Evolutionary conservation across 1,140 invertebrate genomes (phyloP).

Genomic region (Philaenus spumarius): DNA sequence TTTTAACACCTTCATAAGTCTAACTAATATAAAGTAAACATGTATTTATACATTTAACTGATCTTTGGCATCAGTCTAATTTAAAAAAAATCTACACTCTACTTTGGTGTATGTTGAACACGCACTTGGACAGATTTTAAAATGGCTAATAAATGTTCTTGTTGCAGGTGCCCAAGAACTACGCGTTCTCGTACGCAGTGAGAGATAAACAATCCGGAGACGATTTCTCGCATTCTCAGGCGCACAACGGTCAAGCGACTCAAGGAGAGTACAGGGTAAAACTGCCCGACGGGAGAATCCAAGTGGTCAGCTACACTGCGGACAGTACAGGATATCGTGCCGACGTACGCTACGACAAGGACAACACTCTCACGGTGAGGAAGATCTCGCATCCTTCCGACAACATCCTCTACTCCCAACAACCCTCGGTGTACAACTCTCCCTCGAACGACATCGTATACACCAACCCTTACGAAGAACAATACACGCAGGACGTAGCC

Average conservation of each 20-base stretch:
- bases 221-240: slow-evolving; percentile 49
- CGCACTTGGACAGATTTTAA: no score
- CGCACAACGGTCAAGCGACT: slow-evolving; percentile 46
- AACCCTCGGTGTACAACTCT: background rate
- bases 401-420: background rate
- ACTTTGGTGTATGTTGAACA: no score
- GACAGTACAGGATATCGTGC: slow-evolving; percentile 49
- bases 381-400: background rate
- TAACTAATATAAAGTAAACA: no score
- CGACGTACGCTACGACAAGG: slow-evolving; percentile 46
- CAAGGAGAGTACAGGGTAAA: slow-evolving; percentile 67
- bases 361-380: background rate
- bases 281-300: slow-evolving; percentile 62
- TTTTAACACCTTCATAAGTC: no score
- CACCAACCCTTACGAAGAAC: background rate
- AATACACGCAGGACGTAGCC: background rate
- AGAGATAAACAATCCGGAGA: slow-evolving; percentile 47
- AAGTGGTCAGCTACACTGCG: slow-evolving; percentile 50
- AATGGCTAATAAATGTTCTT: no score
- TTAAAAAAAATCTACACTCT: no score
- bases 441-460: background rate
- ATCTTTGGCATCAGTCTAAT: no score
- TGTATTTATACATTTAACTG: no score
- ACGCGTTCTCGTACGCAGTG: slow-evolving; percentile 48
- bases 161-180: slow-evolving; percentile 39